Evolutionary conservation across 2,888 invertebrate genomes (phyloP), one percentile per base, ranked within the genome.

Genomic region (Limnephilus marmoratus): DNA sequence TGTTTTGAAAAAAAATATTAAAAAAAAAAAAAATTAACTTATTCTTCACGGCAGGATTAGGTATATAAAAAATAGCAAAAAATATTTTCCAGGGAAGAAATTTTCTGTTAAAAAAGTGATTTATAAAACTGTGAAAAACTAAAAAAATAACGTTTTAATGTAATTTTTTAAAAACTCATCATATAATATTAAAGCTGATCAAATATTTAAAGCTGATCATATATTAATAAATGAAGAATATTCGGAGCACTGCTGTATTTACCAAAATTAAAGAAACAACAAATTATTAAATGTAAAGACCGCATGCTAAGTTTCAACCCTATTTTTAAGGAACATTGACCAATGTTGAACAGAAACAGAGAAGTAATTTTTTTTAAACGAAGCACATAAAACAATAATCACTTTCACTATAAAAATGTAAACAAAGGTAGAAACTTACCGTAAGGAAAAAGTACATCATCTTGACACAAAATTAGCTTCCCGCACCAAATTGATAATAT

Each of bases 381-480:
- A 68, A 9, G 68, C 68, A 24, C 68, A 68, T n/a, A 68, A 24
- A 68, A 68, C 87, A 87, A 87, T 31, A 53, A 49, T 91, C 91
- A 91, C 90, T 89, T 91, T 91, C 91, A 91, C 90, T 91, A 89
- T 3, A 68, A 34, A 68, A 68, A n/a, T 68, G 68, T 68, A 68
- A 68, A 68, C 29, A 88, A 80, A n/a, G n/a, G 31, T 45, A 83
- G 41, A 88, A 91, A 88, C 92, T 92, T 91, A 92, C 92, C 91
- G 91, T 81, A 82, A 91, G 37, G 29, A 92, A 45, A 90, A 80
- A 90, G 91, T 91, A 92, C 91, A 91, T 91, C 92, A 91, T 92
- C 91, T 91, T 91, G 41, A n/a, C 91, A 91, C 91, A 81, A 31
- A 49, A 29, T 81, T n/a, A 41, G 68, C 34, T 80, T n/a, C 29